phyloP scores from a whole-genome alignment of 2,888 invertebrate species.

The Cacoxenus indagator region DNA sequence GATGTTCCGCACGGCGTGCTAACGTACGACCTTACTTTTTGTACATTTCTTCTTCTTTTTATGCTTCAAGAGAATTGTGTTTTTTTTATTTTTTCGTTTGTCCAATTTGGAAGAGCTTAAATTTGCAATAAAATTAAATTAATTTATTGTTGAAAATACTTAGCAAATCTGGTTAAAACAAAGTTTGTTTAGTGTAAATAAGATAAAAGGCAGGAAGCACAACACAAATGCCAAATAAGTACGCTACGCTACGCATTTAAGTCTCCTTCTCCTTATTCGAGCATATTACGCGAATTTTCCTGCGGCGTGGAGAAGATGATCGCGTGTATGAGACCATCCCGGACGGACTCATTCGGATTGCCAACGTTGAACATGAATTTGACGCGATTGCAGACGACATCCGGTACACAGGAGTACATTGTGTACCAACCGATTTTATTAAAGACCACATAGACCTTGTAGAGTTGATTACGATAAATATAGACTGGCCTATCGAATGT shows the following conservation, averaged over 20 bases:
- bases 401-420: constrained; percentile 80
- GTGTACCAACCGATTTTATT: constrained; percentile 88
- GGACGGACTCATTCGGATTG: constrained; percentile 78
- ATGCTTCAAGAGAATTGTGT: constrained; percentile 2
- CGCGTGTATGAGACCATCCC: constrained; percentile 84
- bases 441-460: constrained; percentile 86
- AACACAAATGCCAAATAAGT: too few relatives aligned
- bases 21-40: constrained; percentile 12
- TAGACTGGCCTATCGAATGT: constrained; percentile 85
- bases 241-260: too few relatives aligned
- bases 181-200: too few relatives aligned
- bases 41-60: constrained; percentile 29
- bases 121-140: constrained; percentile 32
- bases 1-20: not conserved
- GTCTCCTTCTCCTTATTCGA: constrained; percentile 45
- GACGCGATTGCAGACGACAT: constrained; percentile 79
- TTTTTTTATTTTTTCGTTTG: not conserved
- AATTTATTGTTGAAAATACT: constrained; percentile 31
- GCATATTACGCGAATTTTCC: constrained; percentile 55
- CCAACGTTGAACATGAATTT: constrained; percentile 84
- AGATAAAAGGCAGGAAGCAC: too few relatives aligned
- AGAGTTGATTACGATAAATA: constrained; percentile 79
- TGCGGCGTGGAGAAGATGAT: constrained; percentile 77
- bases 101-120: constrained; percentile 9
- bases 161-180: not conserved